Conservation (phyloP, 2,797 vertebrate species). For the Zalophus californianus region DNA sequence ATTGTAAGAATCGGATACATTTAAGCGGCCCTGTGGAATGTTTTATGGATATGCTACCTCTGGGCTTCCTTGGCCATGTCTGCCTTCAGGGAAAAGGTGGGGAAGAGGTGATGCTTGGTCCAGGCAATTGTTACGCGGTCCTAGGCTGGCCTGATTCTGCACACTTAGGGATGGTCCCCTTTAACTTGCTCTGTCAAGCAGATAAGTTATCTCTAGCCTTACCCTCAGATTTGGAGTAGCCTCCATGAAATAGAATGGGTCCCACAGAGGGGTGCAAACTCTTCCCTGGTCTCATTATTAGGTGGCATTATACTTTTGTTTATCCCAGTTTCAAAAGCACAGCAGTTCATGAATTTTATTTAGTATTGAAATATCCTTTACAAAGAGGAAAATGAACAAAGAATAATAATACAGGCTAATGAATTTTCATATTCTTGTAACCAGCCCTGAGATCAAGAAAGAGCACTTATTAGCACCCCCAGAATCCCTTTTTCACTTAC, state of each 20-base stretch:
- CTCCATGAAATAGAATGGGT: fast-evolving
- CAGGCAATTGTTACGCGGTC: background rate
- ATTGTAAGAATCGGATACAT: background rate
- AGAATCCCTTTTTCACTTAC: background rate
- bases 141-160: background rate
- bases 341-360: background rate
- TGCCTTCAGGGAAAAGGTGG: background rate
- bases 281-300: background rate
- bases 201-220: background rate
- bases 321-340: background rate
- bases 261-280: background rate
- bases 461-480: background rate
- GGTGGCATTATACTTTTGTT: background rate
- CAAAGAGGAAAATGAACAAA: background rate
- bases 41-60: background rate
- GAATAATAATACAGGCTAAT: background rate
- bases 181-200: background rate
- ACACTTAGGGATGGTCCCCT: background rate
- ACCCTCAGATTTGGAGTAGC: background rate
- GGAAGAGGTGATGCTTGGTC: background rate
- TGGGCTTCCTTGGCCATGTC: background rate
- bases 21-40: background rate
- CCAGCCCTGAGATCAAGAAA: background rate
- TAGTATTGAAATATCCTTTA: background rate
- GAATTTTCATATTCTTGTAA: background rate